Percentiles rank a stretch among this genome's conserved stretches.
These are phyloP conservation scores for Nesoenas mayeri DNA, from an alignment of 2,113 vertebrate genomes.

Conservation along the genomic window DNA sequence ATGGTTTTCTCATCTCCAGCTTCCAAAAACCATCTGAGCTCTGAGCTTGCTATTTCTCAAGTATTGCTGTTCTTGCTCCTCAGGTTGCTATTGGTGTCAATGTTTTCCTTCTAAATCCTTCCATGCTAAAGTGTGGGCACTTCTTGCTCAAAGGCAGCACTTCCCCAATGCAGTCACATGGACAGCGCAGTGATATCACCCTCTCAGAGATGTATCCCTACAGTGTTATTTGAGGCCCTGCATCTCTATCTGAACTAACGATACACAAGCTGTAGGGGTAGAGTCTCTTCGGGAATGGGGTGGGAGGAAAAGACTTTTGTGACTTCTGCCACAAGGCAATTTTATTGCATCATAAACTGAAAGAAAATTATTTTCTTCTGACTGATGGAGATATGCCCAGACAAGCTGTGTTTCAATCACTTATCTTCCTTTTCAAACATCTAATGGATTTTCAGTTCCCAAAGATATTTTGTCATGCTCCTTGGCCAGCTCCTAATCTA, in stretches of 20 bases:
- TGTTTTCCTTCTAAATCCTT: not conserved
- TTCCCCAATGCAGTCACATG: not conserved
- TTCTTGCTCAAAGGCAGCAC: not conserved
- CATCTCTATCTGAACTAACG: not conserved
- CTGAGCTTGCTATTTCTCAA: not conserved
- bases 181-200: not conserved
- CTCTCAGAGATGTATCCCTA: not conserved
- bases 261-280: not conserved
- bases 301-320: not conserved
- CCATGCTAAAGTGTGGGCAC: no score
- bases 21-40: not conserved
- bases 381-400: fast-evolving
- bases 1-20: not conserved
- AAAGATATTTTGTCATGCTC: not conserved
- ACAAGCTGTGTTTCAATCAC: not conserved
- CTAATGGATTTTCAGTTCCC: not conserved
- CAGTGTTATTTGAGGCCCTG: fast-evolving
- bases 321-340: not conserved
- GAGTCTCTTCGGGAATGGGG: not conserved
- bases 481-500: not conserved
- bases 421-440: not conserved
- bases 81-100: not conserved
- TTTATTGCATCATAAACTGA: not conserved
- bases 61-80: not conserved
- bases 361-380: not conserved